These are phyloP conservation scores for Neofelis nebulosa DNA, from an alignment of 2,113 vertebrate genomes.

Conservation along the genomic window DNA sequence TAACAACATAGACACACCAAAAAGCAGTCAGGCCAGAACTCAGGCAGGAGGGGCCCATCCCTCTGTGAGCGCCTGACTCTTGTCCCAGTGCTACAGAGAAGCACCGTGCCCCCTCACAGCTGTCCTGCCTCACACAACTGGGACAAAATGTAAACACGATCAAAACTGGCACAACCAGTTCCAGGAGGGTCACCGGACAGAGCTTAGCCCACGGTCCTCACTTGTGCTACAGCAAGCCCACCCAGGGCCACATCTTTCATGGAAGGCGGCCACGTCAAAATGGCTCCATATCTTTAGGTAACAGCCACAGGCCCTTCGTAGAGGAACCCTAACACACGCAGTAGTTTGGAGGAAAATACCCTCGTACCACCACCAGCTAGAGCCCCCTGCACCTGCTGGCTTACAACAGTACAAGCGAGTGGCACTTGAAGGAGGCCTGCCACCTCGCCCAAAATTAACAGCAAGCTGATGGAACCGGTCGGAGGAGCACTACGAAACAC, in stretches of 20 bases:
- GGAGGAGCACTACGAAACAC: not conserved
- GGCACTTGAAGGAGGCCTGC: not conserved
- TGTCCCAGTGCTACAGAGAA: not conserved
- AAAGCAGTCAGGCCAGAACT: not conserved
- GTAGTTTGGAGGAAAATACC: not conserved
- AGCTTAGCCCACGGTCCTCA: fast-evolving
- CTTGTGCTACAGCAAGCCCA: not conserved
- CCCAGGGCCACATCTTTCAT: not conserved
- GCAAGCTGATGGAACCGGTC: too few relatives aligned
- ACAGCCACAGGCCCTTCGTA: not conserved
- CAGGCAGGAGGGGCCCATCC: too few relatives aligned
- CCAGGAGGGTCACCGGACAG: too few relatives aligned
- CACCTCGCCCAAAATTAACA: not conserved
- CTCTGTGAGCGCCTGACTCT: not conserved
- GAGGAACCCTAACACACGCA: not conserved
- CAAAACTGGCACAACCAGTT: not conserved
- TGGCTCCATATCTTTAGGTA: fast-evolving
- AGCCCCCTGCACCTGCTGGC: not conserved
- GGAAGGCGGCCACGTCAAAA: not conserved
- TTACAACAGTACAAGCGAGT: not conserved
- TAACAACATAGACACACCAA: too few relatives aligned
- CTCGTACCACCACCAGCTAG: not conserved
- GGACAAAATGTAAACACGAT: too few relatives aligned
- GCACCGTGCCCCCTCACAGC: not conserved
- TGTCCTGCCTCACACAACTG: too few relatives aligned